Evolutionary conservation across 2,113 vertebrate genomes (phyloP).

Genomic region (Oreochromis spilurus): DNA sequence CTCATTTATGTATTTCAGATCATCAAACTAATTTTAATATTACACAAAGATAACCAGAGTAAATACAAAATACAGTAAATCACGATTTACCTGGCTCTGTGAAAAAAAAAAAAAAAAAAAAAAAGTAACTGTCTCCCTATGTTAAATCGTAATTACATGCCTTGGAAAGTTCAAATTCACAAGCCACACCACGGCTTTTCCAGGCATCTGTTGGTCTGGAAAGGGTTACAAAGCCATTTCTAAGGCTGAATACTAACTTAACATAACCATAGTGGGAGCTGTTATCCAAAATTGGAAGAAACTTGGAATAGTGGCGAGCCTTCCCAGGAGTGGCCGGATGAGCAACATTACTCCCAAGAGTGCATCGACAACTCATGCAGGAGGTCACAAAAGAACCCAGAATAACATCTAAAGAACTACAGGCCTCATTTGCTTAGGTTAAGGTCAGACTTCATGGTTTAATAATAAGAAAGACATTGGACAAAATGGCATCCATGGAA

Average conservation of each 20-base stretch:
- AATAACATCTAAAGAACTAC: neutral
- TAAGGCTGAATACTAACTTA: neutral
- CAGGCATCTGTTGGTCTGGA: neutral
- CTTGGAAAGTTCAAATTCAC: neutral
- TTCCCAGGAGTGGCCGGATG: neutral
- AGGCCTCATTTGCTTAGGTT: neutral
- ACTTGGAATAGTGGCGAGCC: neutral
- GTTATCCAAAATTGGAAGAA: neutral
- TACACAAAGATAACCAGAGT: neutral
- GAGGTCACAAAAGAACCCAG: neutral
- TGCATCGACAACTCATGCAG: neutral
- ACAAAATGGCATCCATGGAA: neutral
- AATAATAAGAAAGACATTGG: neutral
- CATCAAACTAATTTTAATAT: neutral
- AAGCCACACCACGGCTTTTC: neutral
- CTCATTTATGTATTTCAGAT: neutral
- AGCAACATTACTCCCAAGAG: neutral
- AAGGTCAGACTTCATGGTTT: neutral
- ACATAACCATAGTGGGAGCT: neutral
- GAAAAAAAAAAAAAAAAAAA: neutral
- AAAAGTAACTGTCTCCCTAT: neutral
- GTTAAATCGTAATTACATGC: neutral
- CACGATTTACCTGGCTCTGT: neutral
- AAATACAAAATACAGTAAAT: neutral
- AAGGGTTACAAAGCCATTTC: neutral